Percentiles rank a stretch among this genome's conserved stretches.
Conservation (phyloP, 2,797 vertebrate genomes). For the Lacerta bilineata region DNA sequence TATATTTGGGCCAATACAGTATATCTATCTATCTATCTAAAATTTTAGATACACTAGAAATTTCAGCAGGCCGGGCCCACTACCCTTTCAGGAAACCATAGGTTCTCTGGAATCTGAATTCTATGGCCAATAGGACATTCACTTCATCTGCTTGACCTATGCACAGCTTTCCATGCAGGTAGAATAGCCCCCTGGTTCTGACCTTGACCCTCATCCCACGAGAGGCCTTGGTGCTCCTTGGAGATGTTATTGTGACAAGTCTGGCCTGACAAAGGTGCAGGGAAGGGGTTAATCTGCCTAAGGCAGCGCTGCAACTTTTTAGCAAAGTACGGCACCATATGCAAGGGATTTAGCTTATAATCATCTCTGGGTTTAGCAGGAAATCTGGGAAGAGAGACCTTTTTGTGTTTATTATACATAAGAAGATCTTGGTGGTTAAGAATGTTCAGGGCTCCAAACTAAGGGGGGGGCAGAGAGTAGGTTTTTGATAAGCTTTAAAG, state of each 20-base stretch:
- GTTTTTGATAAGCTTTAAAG: slow-evolving; percentile 71
- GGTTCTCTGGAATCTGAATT: not conserved
- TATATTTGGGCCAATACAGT: no score
- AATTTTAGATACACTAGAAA: no score
- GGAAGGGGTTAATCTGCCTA: slow-evolving; percentile 45
- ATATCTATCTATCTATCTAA: no score
- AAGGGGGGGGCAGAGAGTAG: not conserved
- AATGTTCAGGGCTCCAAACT: slow-evolving; percentile 53
- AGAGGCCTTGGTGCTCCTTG: accelerated
- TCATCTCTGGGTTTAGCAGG: slow-evolving; percentile 69
- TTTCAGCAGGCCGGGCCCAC: not conserved
- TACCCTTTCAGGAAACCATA: not conserved
- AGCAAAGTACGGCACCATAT: slow-evolving; percentile 49
- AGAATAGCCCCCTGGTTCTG: not conserved
- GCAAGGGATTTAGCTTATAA: slow-evolving; percentile 69
- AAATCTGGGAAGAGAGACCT: slow-evolving; percentile 68
- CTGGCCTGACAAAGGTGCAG: not conserved
- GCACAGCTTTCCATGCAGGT: not conserved
- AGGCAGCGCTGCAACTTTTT: not conserved
- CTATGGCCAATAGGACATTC: not conserved
- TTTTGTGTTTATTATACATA: slow-evolving; percentile 71
- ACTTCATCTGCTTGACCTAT: not conserved
- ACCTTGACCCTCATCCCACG: no score
- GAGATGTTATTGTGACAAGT: not conserved
- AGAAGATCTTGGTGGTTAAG: slow-evolving; percentile 66